A percentile compares a stretch with the other conserved stretches of the same genome.
Conservation (phyloP, 2,797 vertebrate species). For the Bradypus variegatus region DNA sequence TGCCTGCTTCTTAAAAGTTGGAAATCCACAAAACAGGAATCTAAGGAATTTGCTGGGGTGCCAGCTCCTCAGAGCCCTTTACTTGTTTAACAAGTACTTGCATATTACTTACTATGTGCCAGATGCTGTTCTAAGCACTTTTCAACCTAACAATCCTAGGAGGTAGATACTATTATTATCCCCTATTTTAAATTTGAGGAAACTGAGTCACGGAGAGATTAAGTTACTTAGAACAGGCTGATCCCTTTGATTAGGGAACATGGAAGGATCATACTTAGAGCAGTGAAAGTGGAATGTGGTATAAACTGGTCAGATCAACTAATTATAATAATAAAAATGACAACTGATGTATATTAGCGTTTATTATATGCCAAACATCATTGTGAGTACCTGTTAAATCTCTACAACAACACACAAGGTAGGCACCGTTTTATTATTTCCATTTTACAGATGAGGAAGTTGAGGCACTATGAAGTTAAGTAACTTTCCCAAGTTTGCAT, state of each 20-base stretch:
- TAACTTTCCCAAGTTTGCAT: not conserved
- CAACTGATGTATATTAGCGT: not conserved
- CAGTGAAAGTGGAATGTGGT: not conserved
- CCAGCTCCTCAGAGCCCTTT: not conserved
- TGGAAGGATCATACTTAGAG: not conserved
- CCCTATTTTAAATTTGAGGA: not conserved
- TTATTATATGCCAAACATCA: not conserved
- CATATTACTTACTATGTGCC: not conserved
- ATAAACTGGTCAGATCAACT: not conserved
- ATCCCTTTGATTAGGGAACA: not conserved
- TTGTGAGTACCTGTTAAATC: not conserved
- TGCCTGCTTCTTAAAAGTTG: not conserved
- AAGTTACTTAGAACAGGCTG: not conserved
- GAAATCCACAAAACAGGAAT: not conserved
- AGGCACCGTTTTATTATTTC: not conserved
- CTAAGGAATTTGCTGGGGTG: not conserved
- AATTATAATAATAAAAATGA: not conserved
- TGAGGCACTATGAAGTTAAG: not conserved
- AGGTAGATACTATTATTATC: not conserved
- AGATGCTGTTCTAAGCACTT: not conserved
- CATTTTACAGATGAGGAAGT: not conserved
- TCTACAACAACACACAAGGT: not conserved
- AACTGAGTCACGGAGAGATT: not conserved
- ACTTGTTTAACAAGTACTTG: not conserved
- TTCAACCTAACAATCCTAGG: not conserved